phyloP scores from a whole-genome alignment of 2,113 vertebrate species.

The Pseudonaja textilis region DNA sequence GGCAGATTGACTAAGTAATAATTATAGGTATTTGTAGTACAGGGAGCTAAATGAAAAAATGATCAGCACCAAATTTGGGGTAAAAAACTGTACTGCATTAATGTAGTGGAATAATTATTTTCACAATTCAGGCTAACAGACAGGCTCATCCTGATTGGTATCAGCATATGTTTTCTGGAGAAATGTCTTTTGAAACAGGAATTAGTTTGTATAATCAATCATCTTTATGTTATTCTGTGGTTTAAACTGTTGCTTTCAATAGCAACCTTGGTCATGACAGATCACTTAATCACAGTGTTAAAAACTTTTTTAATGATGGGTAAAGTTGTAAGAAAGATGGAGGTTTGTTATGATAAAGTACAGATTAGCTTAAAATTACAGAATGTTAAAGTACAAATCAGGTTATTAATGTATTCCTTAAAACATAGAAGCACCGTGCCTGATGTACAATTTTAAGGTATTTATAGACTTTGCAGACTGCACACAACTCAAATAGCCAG shows the following conservation, averaged over 20 bases:
- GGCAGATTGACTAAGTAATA: constrained; percentile 43
- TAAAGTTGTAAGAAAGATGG: constrained; percentile 57
- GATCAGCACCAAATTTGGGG: constrained; percentile 41
- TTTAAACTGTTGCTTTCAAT: constrained; percentile 64
- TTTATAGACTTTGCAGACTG: constrained; percentile 16
- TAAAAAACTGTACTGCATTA: constrained; percentile 40
- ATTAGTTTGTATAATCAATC: constrained; percentile 60
- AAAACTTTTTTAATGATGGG: constrained; percentile 55
- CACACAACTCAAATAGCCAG: background rate
- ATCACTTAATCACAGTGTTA: constrained; percentile 64
- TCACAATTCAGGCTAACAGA: constrained; percentile 45
- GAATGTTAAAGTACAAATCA: constrained; percentile 19
- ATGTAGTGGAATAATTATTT: constrained; percentile 45
- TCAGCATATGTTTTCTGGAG: constrained; percentile 51
- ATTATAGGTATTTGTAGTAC: constrained; percentile 35
- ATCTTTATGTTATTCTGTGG: constrained; percentile 58
- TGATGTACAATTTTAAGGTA: constrained; percentile 36
- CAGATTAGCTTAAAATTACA: constrained; percentile 42
- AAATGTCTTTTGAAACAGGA: constrained; percentile 54
- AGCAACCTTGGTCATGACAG: constrained; percentile 62
- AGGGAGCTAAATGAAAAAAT: constrained; percentile 31
- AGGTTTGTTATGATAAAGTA: constrained; percentile 56
- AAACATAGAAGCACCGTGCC: constrained; percentile 8
- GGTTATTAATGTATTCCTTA: constrained; percentile 19
- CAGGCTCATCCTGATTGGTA: constrained; percentile 31